Evolutionary conservation across 30 jellyfish, hydroid and myxozoan species (phyloP).

Genomic region (Phacellophora camtschatica): DNA sequence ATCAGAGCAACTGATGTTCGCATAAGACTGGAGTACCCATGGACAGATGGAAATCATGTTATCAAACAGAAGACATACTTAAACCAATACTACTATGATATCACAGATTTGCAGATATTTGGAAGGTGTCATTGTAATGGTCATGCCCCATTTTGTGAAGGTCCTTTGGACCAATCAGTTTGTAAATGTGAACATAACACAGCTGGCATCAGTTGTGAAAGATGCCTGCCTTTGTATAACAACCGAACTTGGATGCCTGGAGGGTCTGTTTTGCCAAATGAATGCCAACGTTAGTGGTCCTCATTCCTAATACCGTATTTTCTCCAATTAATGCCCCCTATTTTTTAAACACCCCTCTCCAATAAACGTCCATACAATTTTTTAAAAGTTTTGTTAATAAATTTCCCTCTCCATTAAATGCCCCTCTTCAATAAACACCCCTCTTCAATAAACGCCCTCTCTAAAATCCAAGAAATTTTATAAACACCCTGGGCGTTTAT

Average conservation of each 20-base stretch:
- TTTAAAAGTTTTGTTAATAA: too few relatives aligned
- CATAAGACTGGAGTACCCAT: conserved; percentile 75
- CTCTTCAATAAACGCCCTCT: too few relatives aligned
- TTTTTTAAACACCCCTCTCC: too few relatives aligned
- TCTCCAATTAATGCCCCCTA: too few relatives aligned
- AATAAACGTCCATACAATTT: too few relatives aligned
- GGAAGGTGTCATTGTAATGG: conserved; percentile 93
- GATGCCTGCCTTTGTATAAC: conserved; percentile 78
- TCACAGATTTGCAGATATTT: conserved; percentile 62
- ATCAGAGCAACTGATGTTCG: conserved; percentile 76
- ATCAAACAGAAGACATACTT: conserved; percentile 49
- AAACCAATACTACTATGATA: conserved; percentile 77
- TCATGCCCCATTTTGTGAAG: conserved; percentile 75
- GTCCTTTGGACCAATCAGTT: conserved; percentile 12
- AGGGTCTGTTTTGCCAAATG: conserved; percentile 51
- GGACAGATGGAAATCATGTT: conserved; percentile 86
- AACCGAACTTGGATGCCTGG: conserved; percentile 86
- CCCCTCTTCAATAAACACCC: too few relatives aligned
- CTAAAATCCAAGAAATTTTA: too few relatives aligned
- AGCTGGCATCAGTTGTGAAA: conserved; percentile 76
- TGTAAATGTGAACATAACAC: conserved; percentile 79
- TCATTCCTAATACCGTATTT: too few relatives aligned
- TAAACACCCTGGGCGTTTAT: too few relatives aligned
- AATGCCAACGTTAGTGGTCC: conserved; percentile 72
- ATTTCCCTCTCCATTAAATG: too few relatives aligned